Base-by-base conservation (phyloP, 2,888 invertebrate genomes). In the Amaurobius ferox region DNA sequence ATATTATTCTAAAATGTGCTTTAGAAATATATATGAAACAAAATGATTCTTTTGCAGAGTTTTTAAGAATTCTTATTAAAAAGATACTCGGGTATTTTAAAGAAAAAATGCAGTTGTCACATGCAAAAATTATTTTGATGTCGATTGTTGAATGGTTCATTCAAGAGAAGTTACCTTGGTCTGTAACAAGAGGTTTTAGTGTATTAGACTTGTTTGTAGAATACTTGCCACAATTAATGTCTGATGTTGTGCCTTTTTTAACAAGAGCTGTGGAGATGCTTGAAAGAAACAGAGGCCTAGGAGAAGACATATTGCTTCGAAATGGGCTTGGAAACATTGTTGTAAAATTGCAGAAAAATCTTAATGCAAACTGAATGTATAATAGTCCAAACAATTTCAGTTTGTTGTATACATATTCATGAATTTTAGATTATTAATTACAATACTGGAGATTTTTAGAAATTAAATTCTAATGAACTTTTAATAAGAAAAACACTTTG, bases 11-110 rank as follows among this genome's bases (percentile, higher is more conserved):
- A 29, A 85, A 61, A 77, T 35, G 72, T 64, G 29, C 72, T 9
- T 29, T 85, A 23, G 77, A 85, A 61, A 66, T 72, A 9, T 85
- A 72, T n/a, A 85, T 85, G 77, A 78, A 66, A 35, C 77, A 72
- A 23, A 48, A 30, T 30, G 64, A 35, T 29, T 26, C 67, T 30
- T 26, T 73, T 7, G 23, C 35, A 11, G 48, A 76, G 3, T 85
- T 35, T 67, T 78, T 85, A 9, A 23, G 39, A 40, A 67, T 64
- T 28, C 48, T 77, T 6, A 55, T 77, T 7, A 26, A 23, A 61
- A 77, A 72, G 28, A 44, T 40, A 0, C 55, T 85, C 2, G 23
- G 23, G 0, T 67, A 67, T 40, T 77, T 76, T n/a, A 64, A 76
- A 76, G 55, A 70, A 9, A 29, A 30, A 16, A 29, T 71, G 6